A percentile compares a stretch with the other conserved stretches of the same genome.
Evolutionary conservation across 2,888 invertebrate genomes (phyloP).

Genomic region (Zygaena filipendulae): DNA sequence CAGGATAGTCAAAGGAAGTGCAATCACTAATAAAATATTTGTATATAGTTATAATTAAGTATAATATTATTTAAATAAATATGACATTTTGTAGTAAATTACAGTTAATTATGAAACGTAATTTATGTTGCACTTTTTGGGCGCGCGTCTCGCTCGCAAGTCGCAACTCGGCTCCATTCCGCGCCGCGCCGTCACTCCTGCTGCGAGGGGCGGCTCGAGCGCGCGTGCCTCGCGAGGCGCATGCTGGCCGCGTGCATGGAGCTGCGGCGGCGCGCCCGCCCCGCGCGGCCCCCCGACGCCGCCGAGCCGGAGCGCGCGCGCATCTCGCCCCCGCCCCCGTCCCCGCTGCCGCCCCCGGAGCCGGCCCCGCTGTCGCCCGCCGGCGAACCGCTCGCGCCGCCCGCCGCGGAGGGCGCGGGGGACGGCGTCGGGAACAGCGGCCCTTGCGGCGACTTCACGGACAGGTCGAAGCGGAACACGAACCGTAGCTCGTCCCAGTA

Average conservation of each 20-base stretch:
- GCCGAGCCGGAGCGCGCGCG: constrained; percentile 12
- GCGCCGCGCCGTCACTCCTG: constrained; percentile 12
- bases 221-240: constrained; percentile 40
- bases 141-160: no score
- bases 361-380: constrained; percentile 13
- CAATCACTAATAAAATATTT: no score
- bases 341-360: constrained; percentile 13
- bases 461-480: constrained; percentile 47
- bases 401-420: constrained; percentile 12
- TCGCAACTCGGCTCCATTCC: no score
- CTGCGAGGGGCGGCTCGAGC: constrained; percentile 19
- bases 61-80: no score
- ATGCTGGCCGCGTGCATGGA: constrained; percentile 49
- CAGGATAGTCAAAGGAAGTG: no score
- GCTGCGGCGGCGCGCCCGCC: constrained; percentile 30
- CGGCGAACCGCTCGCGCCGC: constrained; percentile 10
- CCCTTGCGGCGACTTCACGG: constrained; percentile 42
- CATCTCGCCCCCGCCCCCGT: constrained; percentile 9
- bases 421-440: constrained; percentile 17
- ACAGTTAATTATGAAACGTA: no score
- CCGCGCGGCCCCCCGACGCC: constrained; percentile 12
- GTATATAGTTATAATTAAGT: no score
- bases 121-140: no score
- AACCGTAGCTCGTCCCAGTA: constrained; percentile 45
- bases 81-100: no score